Conservation (phyloP, 2,888 invertebrate genomes). For the Taphrorychus bicolor region DNA sequence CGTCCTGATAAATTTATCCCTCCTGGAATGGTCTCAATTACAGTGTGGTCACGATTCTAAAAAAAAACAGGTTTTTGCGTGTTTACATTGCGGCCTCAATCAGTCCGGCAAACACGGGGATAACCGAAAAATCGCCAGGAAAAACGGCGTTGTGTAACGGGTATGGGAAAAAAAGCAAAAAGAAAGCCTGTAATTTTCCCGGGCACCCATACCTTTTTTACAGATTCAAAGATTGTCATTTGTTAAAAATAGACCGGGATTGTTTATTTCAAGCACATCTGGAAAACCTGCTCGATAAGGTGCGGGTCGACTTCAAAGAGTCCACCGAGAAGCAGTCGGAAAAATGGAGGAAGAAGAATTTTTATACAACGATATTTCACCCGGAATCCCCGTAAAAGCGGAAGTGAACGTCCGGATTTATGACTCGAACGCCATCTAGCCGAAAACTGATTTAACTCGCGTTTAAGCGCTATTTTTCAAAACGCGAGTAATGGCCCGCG, state of each 20-base stretch:
- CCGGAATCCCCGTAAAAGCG: neutral
- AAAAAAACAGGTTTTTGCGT: neutral
- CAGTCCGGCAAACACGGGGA: neutral
- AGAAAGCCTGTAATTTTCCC: no score
- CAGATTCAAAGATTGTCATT: no score
- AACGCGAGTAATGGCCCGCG: conserved; percentile 18
- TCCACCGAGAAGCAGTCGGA: no score
- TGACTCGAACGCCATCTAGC: neutral
- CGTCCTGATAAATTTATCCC: no score
- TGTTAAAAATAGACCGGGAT: conserved; percentile 1
- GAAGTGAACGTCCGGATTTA: neutral
- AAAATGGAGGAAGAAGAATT: neutral
- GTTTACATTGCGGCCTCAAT: neutral
- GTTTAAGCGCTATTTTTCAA: conserved; percentile 28
- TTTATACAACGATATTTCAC: neutral
- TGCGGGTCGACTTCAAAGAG: neutral
- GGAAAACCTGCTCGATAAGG: neutral
- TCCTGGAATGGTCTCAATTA: neutral
- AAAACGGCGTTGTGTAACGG: no score
- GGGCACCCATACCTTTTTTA: no score
- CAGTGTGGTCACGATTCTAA: neutral
- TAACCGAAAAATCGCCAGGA: no score
- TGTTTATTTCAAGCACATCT: conserved; percentile 4
- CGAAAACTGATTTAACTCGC: conserved; percentile 26
- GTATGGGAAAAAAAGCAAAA: no score